Conservation (phyloP, 2,888 invertebrate species). For the Microctonus aethiopoides region DNA sequence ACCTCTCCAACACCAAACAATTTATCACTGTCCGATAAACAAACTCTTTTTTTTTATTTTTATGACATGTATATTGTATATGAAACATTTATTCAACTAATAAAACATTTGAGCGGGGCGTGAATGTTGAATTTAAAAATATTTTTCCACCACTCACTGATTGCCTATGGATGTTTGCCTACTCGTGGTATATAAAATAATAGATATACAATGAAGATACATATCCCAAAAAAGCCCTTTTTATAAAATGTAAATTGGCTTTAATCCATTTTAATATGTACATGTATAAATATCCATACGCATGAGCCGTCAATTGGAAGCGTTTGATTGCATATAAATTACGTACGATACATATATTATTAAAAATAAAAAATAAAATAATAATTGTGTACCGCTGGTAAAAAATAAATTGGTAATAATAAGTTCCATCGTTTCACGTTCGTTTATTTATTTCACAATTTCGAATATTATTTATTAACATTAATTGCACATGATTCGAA, state of each 20-base stretch:
- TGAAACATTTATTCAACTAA: conserved; percentile 9
- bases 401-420: background rate
- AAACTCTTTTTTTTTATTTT: conserved; percentile 16
- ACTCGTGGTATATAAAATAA: background rate
- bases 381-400: background rate
- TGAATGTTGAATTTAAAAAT: background rate
- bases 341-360: background rate
- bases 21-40: conserved; percentile 30
- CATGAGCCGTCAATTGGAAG: background rate
- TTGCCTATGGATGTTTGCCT: background rate
- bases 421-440: too few relatives aligned
- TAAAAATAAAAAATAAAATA: background rate
- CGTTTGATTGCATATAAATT: background rate
- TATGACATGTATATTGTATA: background rate
- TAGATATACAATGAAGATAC: conserved; percentile 3
- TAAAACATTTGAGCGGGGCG: background rate
- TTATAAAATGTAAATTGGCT: conserved; percentile 3
- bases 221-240: conserved; percentile 19
- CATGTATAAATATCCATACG: background rate
- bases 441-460: background rate
- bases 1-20: conserved; percentile 4
- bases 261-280: conserved; percentile 1
- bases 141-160: background rate
- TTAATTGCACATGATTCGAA: background rate
- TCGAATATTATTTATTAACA: background rate